Base-by-base conservation (phyloP, 2,888 invertebrate genomes). In the Phyllotreta striolata region DNA sequence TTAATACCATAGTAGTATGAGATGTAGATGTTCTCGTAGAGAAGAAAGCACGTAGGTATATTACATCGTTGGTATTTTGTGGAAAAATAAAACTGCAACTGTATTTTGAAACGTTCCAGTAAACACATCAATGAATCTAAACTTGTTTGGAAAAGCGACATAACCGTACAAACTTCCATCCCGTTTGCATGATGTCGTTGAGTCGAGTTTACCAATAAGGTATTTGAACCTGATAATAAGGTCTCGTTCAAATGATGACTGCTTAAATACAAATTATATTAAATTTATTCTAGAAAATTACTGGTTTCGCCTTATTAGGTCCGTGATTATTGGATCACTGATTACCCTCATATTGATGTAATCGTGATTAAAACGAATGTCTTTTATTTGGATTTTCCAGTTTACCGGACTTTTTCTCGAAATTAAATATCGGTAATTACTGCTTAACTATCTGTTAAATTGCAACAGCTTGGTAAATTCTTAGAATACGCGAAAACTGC, bases 201-300 rank as follows among this genome's bases (percentile, higher is more conserved):
- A 24, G 24, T 10, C 12, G 12, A 10, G 7, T 37, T 37, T 38
- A 35, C 9, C 35, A 51, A 13, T 5, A 6, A 51, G 51, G 51
- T 51, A 51, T 37, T 51, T 51, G 51, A 51, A 51, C 35, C 37
- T 51, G 38, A 37, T 51, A 51, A 37, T 37, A 35, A n/a, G 51
- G 34, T 51, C 35, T n/a, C 37, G 51, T 51, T 14, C 47, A 35
- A 47, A 47, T 14, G 47, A 47, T 14, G 14, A 6, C 37, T 35
- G 10, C 38, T 51, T 51, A 51, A 51, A 12, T 51, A 51, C 38
- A 51, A 51, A 51, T 51, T 51, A n/a, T 51, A 51, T 35, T 51
- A 51, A 51, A 51, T 51, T 51, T 10, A 51, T 51, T 37, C 51
- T 6, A 51, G 9, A 47, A 51, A 51, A 37, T 10, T 51, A 12